Evolutionary conservation across 2,797 vertebrate genomes (phyloP), one percentile per base, ranked within the genome.

Genomic region (Poeciliopsis paucimaculata): DNA sequence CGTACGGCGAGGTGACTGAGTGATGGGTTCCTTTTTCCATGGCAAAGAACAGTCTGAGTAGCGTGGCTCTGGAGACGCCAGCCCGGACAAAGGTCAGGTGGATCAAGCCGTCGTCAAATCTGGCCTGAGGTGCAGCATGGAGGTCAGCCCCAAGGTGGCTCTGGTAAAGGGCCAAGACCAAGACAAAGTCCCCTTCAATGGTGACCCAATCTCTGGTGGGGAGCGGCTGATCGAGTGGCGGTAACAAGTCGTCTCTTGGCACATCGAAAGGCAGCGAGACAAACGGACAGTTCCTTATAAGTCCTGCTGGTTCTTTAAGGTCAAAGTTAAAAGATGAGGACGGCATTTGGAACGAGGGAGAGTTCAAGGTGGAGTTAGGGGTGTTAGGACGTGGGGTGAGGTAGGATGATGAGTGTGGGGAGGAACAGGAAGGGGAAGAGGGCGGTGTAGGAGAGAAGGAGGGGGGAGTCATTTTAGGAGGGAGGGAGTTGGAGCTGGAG

Each of bases 21-120:
- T 97, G 96, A 87, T 98, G 97, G 43, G 89, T 96, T 12, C 97
- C 97, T 16, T 94, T 94, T 86, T 97, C 97, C 97, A 98, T 98
- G 82, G 97, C 97, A 82, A 98, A 91, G 85, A 99, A 97, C 51
- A 97, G 92, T 71, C 97, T 94, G 15, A 98, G 93, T 28, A 99
- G 94, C 0, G 95, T 94, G 5, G 96, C 95, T 77, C 98, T 94
- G 6, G 97, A 98, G 80, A 98, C 96, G 34, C 98, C 98, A 0
- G 96, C 95, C 41, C 96, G 94, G 53, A 98, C 96, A 84, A 97
- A 98, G 26, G 95, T 97, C 82, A 98, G 93, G 90, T 98, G 97
- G 84, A 98, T 97, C 46, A 97, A 90, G 12, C 97, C 97, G 1
- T 98, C 97, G 0, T 97, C 96, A 77, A 97, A 97, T 75, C 86